Evolutionary conservation across 1,140 invertebrate species (phyloP).

Genomic region (Drepana arcuata): DNA sequence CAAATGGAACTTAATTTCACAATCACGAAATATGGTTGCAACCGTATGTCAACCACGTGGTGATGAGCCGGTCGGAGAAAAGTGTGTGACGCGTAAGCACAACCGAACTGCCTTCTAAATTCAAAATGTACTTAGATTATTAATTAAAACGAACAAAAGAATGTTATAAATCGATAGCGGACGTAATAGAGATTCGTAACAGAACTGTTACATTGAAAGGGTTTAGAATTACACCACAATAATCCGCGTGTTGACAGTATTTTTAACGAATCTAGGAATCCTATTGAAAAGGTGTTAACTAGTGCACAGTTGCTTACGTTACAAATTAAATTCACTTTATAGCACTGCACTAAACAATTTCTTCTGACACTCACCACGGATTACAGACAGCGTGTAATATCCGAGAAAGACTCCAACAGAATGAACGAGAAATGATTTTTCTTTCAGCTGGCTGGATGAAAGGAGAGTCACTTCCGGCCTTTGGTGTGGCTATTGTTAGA

Average conservation of each 20-base stretch:
- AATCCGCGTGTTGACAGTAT: too few species aligned
- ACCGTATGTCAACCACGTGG: conserved; percentile 57
- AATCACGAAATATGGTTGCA: too few species aligned
- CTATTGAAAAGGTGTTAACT: background rate
- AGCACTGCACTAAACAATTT: conserved; percentile 55
- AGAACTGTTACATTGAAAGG: too few species aligned
- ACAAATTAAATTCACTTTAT: conserved; percentile 32
- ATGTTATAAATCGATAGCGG: conserved; percentile 4
- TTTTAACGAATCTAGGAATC: too few species aligned
- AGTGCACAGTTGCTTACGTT: conserved; percentile 8
- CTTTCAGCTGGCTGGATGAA: conserved; percentile 45
- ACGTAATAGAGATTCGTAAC: too few species aligned
- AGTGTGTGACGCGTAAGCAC: conserved; percentile 69
- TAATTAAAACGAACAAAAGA: conserved; percentile 22
- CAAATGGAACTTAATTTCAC: too few species aligned
- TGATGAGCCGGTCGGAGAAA: conserved; percentile 46
- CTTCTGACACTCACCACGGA: conserved; percentile 68
- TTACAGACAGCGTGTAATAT: conserved; percentile 55
- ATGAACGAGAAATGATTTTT: conserved; percentile 69
- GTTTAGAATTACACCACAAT: conserved; percentile 26
- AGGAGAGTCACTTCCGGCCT: conserved; percentile 47
- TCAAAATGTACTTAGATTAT: conserved; percentile 16
- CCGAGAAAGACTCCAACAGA: conserved; percentile 71
- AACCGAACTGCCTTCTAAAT: conserved; percentile 16
- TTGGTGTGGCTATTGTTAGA: conserved; percentile 25